A percentile compares a stretch with the other conserved stretches of the same genome.
Evolutionary conservation across 2,888 invertebrate genomes (phyloP).

Genomic region (Siphonodentalium dalli): DNA sequence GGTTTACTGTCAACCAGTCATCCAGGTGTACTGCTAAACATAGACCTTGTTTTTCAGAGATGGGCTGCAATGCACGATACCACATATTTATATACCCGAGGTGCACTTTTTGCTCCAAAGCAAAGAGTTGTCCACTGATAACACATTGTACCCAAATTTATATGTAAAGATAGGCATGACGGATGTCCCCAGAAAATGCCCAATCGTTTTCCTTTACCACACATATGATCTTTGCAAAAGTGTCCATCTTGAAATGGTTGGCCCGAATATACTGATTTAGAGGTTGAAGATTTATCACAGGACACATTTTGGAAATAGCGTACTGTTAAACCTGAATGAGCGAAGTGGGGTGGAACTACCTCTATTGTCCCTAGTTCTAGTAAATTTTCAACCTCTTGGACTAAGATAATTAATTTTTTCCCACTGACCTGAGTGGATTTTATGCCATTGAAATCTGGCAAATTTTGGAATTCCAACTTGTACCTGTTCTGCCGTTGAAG

Average conservation of each 20-base stretch:
- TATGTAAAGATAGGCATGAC: too few relatives aligned
- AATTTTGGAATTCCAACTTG: constrained; percentile 3
- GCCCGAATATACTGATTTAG: constrained; percentile 27
- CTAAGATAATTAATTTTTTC: constrained; percentile 14
- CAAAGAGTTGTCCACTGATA: too few relatives aligned
- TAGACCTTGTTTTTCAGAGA: constrained; percentile 10
- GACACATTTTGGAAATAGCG: constrained; percentile 21
- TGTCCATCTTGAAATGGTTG: constrained; percentile 30
- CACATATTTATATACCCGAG: constrained; percentile 18
- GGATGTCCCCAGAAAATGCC: constrained; percentile 18
- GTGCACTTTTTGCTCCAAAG: too few relatives aligned
- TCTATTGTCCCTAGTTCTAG: constrained; percentile 18
- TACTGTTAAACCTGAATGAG: constrained; percentile 24
- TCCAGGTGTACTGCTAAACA: constrained; percentile 26
- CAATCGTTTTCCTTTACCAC: constrained; percentile 18
- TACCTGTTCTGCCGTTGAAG: too few relatives aligned
- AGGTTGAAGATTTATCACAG: constrained; percentile 25
- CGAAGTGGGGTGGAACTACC: constrained; percentile 3
- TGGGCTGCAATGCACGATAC: constrained; percentile 20
- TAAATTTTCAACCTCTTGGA: too few relatives aligned
- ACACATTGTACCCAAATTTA: too few relatives aligned
- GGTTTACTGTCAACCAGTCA: constrained; percentile 23
- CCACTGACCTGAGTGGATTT: constrained; percentile 1
- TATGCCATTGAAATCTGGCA: constrained; percentile 16
- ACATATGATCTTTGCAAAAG: constrained; percentile 17